Base-by-base conservation (phyloP, 1,140 invertebrate species). In the Argopecten irradians region DNA sequence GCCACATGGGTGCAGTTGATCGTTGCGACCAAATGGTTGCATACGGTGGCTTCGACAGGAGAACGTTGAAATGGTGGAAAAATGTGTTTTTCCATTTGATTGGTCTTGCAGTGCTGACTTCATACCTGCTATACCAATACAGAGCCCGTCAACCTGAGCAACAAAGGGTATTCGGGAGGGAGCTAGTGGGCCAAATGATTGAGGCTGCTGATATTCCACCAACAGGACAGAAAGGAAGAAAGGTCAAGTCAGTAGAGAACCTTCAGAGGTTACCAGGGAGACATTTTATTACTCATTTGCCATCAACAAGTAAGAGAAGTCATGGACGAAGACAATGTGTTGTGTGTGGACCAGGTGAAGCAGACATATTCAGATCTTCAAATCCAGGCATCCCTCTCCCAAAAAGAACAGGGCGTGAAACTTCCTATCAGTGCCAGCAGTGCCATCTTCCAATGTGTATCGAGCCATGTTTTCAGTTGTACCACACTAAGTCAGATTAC, bases 1-100 rank as follows among this genome's bases (percentile, higher is more conserved):
- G 13, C 13, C 36, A 39, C 13, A 39, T 8, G 36, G 36, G 5
- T 5, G 13, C 13, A 39, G 87, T 34, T 28, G 83, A 90, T 1
- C 71, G 85, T 3, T 87, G 34, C 36, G 85, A 89, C 82, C 85
- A 89, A 33, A 89, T 89, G 89, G 83, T 87, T 28, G n/a, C 82
- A 1, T 87, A 89, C 36, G 14, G 82, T 22, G 41, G 82, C 19
- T 87, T 87, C 16, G 55, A 85, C 5, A 0, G 34, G 28, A 41
- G 86, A 55, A 84, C 86, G 11, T 16, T 89, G n/a, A 89, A 89
- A 83, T 84, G 88, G 88, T 89, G 88, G 88, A 89, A 89, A 84
- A 87, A 46, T 34, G 88, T 86, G 11, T 32, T 86, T n/a, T 89
- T 89, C 71, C 88, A 89, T 87, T 3, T 89, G 7, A n/a, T 89